A percentile compares a stretch with the other conserved stretches of the same genome.
Evolutionary conservation across 2,888 invertebrate species (phyloP).

Genomic region (Lampropteryx suffumata): DNA sequence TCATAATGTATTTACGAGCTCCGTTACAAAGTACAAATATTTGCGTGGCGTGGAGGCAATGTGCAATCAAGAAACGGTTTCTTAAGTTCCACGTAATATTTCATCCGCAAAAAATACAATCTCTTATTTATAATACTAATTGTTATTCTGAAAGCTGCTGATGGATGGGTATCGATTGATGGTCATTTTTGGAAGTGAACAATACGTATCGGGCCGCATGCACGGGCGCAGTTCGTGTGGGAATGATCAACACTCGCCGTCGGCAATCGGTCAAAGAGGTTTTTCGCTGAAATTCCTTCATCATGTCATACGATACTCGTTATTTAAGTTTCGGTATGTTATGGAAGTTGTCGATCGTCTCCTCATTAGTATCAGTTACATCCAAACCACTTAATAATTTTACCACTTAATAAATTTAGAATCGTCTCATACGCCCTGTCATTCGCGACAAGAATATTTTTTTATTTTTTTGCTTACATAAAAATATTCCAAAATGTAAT

Average conservation of each 20-base stretch:
- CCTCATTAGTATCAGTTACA: background rate
- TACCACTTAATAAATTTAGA: too few relatives aligned
- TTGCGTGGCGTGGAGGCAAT: slow-evolving; percentile 13
- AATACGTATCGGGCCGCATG: slow-evolving; percentile 40
- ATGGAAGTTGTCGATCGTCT: background rate
- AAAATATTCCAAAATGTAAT: too few relatives aligned
- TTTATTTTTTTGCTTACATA: too few relatives aligned
- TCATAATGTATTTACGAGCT: slow-evolving; percentile 25
- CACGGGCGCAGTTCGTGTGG: slow-evolving; percentile 63
- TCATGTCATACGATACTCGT: slow-evolving; percentile 63
- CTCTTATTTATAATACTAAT: slow-evolving; percentile 25
- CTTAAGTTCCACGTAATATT: slow-evolving; percentile 18
- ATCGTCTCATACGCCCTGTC: too few relatives aligned
- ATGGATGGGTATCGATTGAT: slow-evolving; percentile 44
- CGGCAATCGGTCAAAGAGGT: slow-evolving; percentile 70
- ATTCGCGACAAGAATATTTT: too few relatives aligned
- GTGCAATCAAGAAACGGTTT: slow-evolving; percentile 24
- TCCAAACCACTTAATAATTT: background rate
- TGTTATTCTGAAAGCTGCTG: slow-evolving; percentile 26
- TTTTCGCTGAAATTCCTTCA: slow-evolving; percentile 66
- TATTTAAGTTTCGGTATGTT: slow-evolving; percentile 41
- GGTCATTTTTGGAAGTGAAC: slow-evolving; percentile 65
- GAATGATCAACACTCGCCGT: slow-evolving; percentile 73
- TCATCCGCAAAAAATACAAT: slow-evolving; percentile 19
- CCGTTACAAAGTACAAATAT: slow-evolving; percentile 25